These are phyloP conservation scores for Aphidius ervi DNA, from an alignment of 1,140 invertebrate species.

Conservation along the genomic window DNA sequence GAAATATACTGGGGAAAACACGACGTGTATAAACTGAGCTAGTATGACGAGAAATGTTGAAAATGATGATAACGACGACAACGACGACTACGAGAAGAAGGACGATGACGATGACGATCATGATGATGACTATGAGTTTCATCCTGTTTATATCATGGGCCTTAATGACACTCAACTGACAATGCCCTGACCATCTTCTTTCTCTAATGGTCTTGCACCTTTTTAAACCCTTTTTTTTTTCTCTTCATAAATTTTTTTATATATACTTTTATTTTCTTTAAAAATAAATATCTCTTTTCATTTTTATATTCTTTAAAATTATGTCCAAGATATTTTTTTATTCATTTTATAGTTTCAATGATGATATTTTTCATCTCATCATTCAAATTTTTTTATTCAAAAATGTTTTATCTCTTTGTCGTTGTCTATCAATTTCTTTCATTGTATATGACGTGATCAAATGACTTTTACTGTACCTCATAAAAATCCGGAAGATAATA, in stretches of 20 bases:
- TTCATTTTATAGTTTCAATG: no score
- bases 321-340: neutral
- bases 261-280: neutral
- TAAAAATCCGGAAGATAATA: neutral
- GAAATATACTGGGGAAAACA: neutral
- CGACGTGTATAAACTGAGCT: conserved; percentile 4
- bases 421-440: conserved; percentile 9
- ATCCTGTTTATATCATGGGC: neutral
- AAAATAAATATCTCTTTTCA: neutral
- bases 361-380: no score
- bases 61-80: no score
- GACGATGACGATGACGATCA: no score
- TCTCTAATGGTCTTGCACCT: neutral
- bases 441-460: conserved; percentile 10
- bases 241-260: neutral
- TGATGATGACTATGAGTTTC: neutral
- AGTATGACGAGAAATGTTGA: no score
- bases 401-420: no score
- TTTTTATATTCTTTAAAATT: neutral
- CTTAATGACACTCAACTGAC: conserved; percentile 10
- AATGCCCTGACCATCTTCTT: neutral
- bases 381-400: no score
- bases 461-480: conserved; percentile 4
- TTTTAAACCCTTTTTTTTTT: neutral
- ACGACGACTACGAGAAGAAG: no score